These are phyloP conservation scores for Serilophus lunatus DNA, from an alignment of 2,113 vertebrate genomes.

Conservation along the genomic window DNA sequence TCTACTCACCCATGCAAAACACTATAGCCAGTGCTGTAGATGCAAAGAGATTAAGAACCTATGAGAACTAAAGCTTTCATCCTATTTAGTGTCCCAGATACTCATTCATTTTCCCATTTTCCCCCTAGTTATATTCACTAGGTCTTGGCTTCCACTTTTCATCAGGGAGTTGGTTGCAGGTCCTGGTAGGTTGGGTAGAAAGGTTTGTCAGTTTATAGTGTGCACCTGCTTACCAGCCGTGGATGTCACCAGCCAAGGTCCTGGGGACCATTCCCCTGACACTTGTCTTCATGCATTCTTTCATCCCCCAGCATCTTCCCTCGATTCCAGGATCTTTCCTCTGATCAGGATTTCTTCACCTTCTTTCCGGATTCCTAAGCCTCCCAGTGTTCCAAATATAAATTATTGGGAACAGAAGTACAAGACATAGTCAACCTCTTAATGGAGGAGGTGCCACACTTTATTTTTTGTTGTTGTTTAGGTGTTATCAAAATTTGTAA, in stretches of 20 bases:
- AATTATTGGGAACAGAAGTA: not conserved
- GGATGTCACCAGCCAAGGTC: not conserved
- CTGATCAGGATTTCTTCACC: not conserved
- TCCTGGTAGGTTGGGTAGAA: not conserved
- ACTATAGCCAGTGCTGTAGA: too few relatives aligned
- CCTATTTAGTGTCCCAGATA: not conserved
- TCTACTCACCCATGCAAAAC: not conserved
- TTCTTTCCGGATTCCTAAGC: not conserved
- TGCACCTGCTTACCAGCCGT: not conserved
- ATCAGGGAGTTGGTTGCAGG: not conserved
- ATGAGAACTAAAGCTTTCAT: not conserved
- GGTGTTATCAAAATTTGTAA: not conserved
- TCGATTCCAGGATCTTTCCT: not conserved
- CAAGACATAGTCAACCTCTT: not conserved
- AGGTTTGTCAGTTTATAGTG: not conserved
- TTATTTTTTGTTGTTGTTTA: not conserved
- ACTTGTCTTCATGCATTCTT: not conserved
- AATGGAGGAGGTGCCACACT: not conserved
- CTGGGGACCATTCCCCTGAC: not conserved
- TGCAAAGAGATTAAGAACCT: not conserved
- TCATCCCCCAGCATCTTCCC: not conserved
- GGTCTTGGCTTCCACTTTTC: not conserved
- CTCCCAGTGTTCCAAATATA: not conserved
- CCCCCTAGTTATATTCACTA: not conserved
- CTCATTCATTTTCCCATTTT: not conserved